These are phyloP conservation scores for Chaetodon auriga DNA, from an alignment of 2,113 vertebrate genomes.

Conservation along the genomic window DNA sequence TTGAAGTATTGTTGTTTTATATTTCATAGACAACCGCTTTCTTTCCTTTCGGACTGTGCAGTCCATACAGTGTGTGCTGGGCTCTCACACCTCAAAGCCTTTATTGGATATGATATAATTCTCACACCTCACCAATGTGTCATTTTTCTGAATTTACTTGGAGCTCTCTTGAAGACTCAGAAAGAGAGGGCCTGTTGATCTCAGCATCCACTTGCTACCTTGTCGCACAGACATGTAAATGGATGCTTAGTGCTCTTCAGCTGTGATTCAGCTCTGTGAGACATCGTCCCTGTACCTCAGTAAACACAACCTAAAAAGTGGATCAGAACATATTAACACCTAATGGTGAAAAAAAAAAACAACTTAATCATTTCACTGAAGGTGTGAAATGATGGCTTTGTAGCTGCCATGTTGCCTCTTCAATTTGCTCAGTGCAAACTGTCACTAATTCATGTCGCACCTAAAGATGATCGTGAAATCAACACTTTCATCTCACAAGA, in stretches of 20 bases:
- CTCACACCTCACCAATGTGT: not conserved
- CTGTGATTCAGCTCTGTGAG: slow-evolving; percentile 9
- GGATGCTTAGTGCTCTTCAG: slow-evolving; percentile 25
- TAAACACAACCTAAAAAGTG: slow-evolving; percentile 6
- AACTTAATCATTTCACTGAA: slow-evolving; percentile 14
- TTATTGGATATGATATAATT: not conserved
- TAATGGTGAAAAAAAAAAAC: slow-evolving; percentile 14
- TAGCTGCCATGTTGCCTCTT: not conserved
- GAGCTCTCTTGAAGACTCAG: not conserved
- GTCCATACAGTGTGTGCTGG: not conserved
- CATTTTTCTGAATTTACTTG: not conserved
- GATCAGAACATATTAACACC: slow-evolving; percentile 45
- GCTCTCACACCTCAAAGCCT: no score
- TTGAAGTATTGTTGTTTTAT: no score
- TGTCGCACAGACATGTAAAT: slow-evolving; percentile 11
- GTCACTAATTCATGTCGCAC: slow-evolving; percentile 31
- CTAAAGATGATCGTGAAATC: not conserved
- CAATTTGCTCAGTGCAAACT: not conserved
- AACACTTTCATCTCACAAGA: not conserved
- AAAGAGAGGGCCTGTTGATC: not conserved
- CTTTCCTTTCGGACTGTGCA: not conserved
- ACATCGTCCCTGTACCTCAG: not conserved
- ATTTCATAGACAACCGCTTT: no score
- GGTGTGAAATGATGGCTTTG: slow-evolving; percentile 23
- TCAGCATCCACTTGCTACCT: not conserved